Evolutionary conservation across 2,113 vertebrate genomes (phyloP).

Genomic region (Equus quagga): DNA sequence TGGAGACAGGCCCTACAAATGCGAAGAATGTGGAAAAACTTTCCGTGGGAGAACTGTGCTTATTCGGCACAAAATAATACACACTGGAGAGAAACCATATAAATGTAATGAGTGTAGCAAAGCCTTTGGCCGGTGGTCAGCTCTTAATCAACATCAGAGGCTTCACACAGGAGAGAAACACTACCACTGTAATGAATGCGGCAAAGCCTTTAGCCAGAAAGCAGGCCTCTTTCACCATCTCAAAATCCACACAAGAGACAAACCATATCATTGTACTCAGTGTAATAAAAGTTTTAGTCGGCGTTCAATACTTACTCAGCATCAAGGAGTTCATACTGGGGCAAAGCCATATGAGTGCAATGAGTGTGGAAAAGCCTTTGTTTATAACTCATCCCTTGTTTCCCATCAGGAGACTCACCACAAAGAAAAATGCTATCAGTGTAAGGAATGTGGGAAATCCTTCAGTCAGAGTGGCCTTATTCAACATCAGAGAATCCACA

Average conservation of each 20-base stretch:
- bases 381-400: slow-evolving; percentile 74
- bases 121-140: slow-evolving; percentile 77
- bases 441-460: slow-evolving; percentile 54
- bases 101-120: slow-evolving; percentile 76
- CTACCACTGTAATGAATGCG: slow-evolving; percentile 84
- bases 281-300: slow-evolving; percentile 79
- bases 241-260: slow-evolving; percentile 70
- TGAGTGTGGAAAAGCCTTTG: slow-evolving; percentile 78
- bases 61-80: slow-evolving; percentile 76
- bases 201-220: slow-evolving; percentile 73
- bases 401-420: slow-evolving; percentile 74
- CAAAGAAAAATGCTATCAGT: slow-evolving; percentile 63
- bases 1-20: slow-evolving; percentile 70
- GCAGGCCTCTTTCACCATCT: slow-evolving; percentile 69
- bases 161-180: slow-evolving; percentile 89
- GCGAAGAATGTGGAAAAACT: slow-evolving; percentile 79
- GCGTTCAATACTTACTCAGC: slow-evolving; percentile 65
- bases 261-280: slow-evolving; percentile 77
- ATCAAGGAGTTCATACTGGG: slow-evolving; percentile 78
- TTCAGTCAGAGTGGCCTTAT: slow-evolving; percentile 46
- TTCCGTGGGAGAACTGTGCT: slow-evolving; percentile 78
- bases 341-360: slow-evolving; percentile 76
- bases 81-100: slow-evolving; percentile 78
- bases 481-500: slow-evolving; percentile 44
- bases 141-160: slow-evolving; percentile 83